A percentile compares a stretch with the other conserved stretches of the same genome.
These are phyloP conservation scores for Rhynchophorus ferrugineus DNA, from an alignment of 1,140 invertebrate species.

Conservation along the genomic window DNA sequence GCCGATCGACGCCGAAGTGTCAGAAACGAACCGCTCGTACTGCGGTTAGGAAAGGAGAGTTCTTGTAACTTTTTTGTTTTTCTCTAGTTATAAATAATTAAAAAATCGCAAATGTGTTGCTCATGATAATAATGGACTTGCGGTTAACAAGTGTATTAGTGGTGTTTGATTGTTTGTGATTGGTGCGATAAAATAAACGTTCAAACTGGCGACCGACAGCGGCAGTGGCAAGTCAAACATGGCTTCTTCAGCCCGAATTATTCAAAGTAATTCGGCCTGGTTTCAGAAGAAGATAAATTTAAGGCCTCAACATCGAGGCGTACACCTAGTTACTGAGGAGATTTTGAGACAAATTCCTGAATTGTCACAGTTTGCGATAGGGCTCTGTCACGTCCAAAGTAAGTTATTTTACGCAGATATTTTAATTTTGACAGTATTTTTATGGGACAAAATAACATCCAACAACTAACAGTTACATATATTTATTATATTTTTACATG, in stretches of 20 bases:
- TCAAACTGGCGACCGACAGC: constrained; percentile 42
- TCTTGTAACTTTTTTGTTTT: constrained; percentile 38
- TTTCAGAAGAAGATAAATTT: constrained; percentile 94
- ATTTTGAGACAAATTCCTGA: constrained; percentile 89
- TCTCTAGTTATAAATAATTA: constrained; percentile 30
- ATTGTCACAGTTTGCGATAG: constrained; percentile 84
- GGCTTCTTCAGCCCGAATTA: constrained; percentile 78
- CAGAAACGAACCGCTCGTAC: constrained; percentile 35
- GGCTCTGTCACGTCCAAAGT: constrained; percentile 94
- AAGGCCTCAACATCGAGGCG: constrained; percentile 86
- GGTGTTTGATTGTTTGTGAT: constrained; percentile 32
- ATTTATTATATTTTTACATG: too few relatives aligned
- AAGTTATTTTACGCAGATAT: constrained; percentile 44
- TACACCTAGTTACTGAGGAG: constrained; percentile 92
- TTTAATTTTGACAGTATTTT: constrained; percentile 12
- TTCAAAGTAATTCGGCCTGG: constrained; percentile 91
- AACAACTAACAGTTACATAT: background rate
- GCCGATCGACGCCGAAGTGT: constrained; percentile 28
- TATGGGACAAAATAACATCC: background rate
- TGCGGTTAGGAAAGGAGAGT: constrained; percentile 34
- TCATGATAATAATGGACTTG: constrained; percentile 42
- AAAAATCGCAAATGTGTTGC: constrained; percentile 37
- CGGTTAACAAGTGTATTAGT: constrained; percentile 31
- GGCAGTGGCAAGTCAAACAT: constrained; percentile 54
- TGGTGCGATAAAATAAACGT: constrained; percentile 34